phyloP scores from a whole-genome alignment of 2,113 vertebrate genomes.

The Thinocorus orbignyianus region DNA sequence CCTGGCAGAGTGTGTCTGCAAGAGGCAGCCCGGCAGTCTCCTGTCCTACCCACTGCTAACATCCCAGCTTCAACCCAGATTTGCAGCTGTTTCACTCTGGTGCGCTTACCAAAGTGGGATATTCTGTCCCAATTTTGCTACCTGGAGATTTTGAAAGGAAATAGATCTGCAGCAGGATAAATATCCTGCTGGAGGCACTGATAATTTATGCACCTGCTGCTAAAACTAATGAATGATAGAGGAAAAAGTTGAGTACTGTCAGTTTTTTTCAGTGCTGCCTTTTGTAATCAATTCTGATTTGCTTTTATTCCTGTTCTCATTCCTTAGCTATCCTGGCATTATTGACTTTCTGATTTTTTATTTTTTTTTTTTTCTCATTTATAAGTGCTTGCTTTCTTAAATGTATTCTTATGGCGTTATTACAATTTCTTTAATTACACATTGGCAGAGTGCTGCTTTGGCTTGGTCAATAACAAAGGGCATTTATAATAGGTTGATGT shows the following conservation, averaged over 20 bases:
- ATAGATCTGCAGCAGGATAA: not conserved
- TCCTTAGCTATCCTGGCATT: not conserved
- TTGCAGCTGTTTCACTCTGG: not conserved
- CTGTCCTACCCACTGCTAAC: not conserved
- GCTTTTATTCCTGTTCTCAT: not conserved
- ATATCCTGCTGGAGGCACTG: not conserved
- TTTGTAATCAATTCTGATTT: slow-evolving; percentile 6
- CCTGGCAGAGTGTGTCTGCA: not conserved
- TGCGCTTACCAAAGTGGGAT: not conserved
- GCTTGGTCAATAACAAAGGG: not conserved
- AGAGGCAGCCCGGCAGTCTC: not conserved
- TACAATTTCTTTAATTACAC: slow-evolving; percentile 41
- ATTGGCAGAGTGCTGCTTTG: not conserved
- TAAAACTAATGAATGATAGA: slow-evolving; percentile 7
- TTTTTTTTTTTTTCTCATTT: not conserved
- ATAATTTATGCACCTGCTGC: not conserved
- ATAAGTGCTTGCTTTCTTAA: not conserved
- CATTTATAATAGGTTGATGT: slow-evolving; percentile 1
- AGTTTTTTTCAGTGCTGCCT: not conserved
- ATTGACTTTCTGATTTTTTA: not conserved
- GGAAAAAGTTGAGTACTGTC: not conserved
- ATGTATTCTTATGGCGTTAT: not conserved
- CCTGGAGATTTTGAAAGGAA: not conserved
- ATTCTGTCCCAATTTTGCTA: not conserved
- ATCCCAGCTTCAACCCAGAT: not conserved